Evolutionary conservation across 2,797 vertebrate genomes (phyloP).

Genomic region (Rhinoraja longicauda): DNA sequence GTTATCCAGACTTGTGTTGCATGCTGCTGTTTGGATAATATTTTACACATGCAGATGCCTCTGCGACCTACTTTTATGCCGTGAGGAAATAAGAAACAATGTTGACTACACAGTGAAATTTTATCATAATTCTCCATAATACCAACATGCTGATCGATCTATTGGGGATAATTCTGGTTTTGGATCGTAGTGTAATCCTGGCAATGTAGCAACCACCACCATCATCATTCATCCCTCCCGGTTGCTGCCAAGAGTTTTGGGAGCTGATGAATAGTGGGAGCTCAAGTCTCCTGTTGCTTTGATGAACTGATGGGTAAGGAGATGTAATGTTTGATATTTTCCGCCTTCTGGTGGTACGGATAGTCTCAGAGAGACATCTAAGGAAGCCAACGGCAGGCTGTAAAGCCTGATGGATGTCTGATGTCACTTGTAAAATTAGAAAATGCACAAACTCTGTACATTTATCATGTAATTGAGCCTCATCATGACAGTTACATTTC

Average conservation of each 20-base stretch:
- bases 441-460: not conserved
- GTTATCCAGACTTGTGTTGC: too few species aligned
- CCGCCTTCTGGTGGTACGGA: not conserved
- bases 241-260: not conserved
- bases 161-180: not conserved
- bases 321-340: not conserved
- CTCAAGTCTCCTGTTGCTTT: not conserved
- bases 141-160: not conserved
- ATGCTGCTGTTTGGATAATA: too few species aligned
- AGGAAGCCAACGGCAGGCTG: not conserved
- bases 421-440: constrained; percentile 7
- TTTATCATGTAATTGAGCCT: not conserved
- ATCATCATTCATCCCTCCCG: not conserved
- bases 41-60: too few species aligned
- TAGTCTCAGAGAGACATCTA: not conserved
- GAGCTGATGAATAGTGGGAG: too few species aligned
- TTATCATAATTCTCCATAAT: not conserved
- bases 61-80: too few species aligned
- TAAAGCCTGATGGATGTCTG: not conserved
- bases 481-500: not conserved
- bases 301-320: not conserved
- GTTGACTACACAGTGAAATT: not conserved
- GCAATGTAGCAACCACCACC: not conserved
- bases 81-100: not conserved
- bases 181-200: not conserved